Conservation (phyloP, 1,140 invertebrate species). For the Periplaneta americana region DNA sequence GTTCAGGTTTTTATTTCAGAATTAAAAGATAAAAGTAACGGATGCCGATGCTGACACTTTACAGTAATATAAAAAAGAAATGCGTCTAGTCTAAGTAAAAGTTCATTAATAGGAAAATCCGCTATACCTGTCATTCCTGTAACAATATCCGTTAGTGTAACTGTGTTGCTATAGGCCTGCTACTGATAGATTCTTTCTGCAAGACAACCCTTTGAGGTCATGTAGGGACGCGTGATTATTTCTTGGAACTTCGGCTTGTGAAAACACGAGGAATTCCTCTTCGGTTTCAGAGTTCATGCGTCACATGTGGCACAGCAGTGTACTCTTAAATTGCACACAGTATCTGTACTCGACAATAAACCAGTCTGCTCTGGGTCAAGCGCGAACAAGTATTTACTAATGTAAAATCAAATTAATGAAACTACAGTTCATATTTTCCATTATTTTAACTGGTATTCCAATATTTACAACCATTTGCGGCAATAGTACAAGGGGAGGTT, state of each 20-base stretch:
- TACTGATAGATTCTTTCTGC: neutral
- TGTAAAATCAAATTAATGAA: neutral
- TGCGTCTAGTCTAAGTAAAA: neutral
- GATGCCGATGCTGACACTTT: neutral
- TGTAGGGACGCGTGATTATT: neutral
- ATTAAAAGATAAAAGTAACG: neutral
- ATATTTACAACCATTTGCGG: neutral
- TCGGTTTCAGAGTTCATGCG: neutral
- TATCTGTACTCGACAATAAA: neutral
- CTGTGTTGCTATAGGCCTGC: neutral
- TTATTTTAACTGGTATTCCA: neutral
- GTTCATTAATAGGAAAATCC: neutral
- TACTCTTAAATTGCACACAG: no score
- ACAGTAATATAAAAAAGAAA: neutral
- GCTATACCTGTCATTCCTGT: neutral
- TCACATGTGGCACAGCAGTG: neutral
- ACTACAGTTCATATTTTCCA: neutral
- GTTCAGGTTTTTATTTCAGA: neutral
- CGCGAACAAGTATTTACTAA: neutral
- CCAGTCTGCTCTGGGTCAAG: neutral
- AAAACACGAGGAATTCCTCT: neutral
- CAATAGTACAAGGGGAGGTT: neutral
- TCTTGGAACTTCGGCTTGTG: neutral
- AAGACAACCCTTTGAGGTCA: neutral
- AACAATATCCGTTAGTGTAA: neutral